Percentiles rank a stretch among this genome's conserved stretches.
Conservation (phyloP, 2,113 vertebrate species). For the Oenanthe oenanthe region DNA sequence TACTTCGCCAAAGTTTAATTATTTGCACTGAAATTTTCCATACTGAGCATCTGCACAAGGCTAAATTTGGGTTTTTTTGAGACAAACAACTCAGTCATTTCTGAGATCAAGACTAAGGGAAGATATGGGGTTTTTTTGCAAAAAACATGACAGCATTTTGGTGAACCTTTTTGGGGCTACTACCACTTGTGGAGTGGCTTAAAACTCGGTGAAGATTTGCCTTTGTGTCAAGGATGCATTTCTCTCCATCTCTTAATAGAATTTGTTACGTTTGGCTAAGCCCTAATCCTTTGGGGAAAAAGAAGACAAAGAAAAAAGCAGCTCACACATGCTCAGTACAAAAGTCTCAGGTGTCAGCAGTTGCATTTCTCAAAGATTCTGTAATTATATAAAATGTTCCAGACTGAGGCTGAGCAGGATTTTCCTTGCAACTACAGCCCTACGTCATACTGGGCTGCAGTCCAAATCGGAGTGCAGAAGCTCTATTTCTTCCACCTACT, state of each 20-base stretch:
- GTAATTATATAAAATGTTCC: conserved; percentile 58
- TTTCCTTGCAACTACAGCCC: conserved; percentile 53
- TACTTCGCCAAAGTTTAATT: conserved; percentile 38
- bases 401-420: conserved; percentile 55
- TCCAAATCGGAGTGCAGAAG: background rate
- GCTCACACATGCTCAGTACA: background rate
- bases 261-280: background rate
- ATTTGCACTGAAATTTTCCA: conserved; percentile 42
- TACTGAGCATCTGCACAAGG: background rate
- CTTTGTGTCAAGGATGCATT: background rate
- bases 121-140: background rate
- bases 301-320: background rate
- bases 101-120: background rate
- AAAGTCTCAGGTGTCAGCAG: conserved; percentile 58
- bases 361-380: conserved; percentile 51
- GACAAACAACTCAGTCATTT: background rate
- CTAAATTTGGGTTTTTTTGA: background rate
- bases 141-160: background rate
- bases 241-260: background rate
- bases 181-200: background rate
- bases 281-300: background rate
- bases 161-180: background rate
- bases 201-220: background rate
- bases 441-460: conserved; percentile 30
- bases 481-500: conserved; percentile 50